Conservation (phyloP, 1,140 invertebrate genomes). For the Heliconius eleuchia region DNA sequence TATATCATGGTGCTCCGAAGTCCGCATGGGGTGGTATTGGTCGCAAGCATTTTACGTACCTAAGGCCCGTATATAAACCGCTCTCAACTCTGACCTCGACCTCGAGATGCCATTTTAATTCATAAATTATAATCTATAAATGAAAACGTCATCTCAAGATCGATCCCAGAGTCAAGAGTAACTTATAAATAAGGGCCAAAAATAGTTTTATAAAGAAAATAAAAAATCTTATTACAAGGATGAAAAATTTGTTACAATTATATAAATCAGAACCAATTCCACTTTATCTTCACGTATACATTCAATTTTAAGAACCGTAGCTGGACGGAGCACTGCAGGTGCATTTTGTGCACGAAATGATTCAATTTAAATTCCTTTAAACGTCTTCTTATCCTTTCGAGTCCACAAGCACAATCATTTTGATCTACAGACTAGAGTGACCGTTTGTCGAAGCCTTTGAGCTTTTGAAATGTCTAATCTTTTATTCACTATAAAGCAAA, state of each 20-base stretch:
- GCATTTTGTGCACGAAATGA: conserved; percentile 14
- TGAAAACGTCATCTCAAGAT: too few species aligned
- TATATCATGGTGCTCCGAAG: too few species aligned
- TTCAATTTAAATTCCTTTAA: conserved; percentile 28
- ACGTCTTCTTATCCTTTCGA: conserved; percentile 13
- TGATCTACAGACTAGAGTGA: conserved; percentile 8
- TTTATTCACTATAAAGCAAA: conserved; percentile 11
- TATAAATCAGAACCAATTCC: not conserved
- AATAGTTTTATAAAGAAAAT: not conserved
- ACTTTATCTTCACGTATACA: not conserved
- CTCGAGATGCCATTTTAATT: too few species aligned
- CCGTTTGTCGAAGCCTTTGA: conserved; percentile 11
- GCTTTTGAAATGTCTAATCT: not conserved
- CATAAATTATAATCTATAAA: too few species aligned
- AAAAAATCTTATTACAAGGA: not conserved
- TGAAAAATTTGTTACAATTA: not conserved
- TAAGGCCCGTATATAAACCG: too few species aligned
- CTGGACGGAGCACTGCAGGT: conserved; percentile 7
- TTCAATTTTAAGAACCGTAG: not conserved
- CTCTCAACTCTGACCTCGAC: too few species aligned
- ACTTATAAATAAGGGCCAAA: too few species aligned
- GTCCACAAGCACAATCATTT: conserved; percentile 16
- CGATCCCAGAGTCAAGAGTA: too few species aligned
- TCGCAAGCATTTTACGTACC: too few species aligned
- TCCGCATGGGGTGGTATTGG: too few species aligned